Evolutionary conservation across 1,140 invertebrate species (phyloP), one percentile per base, ranked within the genome.

Genomic region (Prorops nasuta): DNA sequence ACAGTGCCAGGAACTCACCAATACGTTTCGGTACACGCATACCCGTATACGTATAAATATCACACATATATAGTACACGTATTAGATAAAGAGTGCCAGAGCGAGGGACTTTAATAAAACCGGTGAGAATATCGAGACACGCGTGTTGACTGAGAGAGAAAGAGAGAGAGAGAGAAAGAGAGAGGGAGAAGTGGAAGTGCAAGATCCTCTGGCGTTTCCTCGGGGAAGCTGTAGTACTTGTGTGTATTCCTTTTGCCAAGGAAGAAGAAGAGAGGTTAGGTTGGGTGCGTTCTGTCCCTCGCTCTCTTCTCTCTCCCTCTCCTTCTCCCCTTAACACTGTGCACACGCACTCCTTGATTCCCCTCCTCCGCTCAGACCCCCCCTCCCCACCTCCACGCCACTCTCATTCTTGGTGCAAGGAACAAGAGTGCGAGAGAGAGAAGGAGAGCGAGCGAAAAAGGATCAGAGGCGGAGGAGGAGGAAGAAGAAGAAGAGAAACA

Each of bases 401-500:
- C 10, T 28, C 24, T 4, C 24, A 19, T n/a, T 14, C 9, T 22
- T 14, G 20, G 16, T n/a, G 19, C 7, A 38, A 28, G 49, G 21
- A 16, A 31, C 17, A 24, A 24, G 38, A 38, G 24, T 24, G 36
- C 41, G 9, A 36, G 28, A 15, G 21, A 41, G 43, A 42, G n/a
- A 20, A 6, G 18, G 12, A 20, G 17, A 38, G 10, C 12, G 7
- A n/a, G 16, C 7, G 15, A 14, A 24, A 43, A 20, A 37, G 21
- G 37, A 16, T 39, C 35, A 28, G 28, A 42, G 20, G 19, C 19
- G 35, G 46, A 46, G 19, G 35, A 60, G 41, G 56, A 57, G 35
- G 52, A 58, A 14, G 37, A 49, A 22, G 36, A 39, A 14, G 22
- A 46, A n/a, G n/a, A n/a, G n/a, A n/a, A n/a, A n/a, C n/a, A n/a